Percentiles rank a stretch among this genome's conserved stretches.
These are phyloP conservation scores for Sphenodon punctatus DNA, from an alignment of 2,797 vertebrate genomes.

Conservation along the genomic window DNA sequence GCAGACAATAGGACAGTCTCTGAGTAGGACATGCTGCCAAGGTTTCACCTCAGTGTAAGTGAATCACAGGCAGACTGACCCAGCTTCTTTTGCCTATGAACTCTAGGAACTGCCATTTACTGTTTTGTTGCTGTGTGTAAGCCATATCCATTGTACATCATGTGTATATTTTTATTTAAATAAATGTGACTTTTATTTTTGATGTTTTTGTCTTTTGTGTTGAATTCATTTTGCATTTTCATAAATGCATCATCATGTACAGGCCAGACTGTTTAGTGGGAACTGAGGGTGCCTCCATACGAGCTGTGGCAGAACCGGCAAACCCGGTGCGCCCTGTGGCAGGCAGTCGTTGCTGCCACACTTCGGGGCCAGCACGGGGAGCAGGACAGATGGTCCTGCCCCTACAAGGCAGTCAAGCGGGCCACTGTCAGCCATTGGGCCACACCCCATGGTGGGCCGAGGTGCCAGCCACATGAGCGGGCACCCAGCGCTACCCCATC, in stretches of 20 bases:
- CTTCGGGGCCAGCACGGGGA: no score
- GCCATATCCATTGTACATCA: constrained; percentile 76
- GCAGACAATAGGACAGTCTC: not conserved
- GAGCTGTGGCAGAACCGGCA: no score
- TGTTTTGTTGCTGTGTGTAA: constrained; percentile 71
- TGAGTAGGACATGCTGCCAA: not conserved
- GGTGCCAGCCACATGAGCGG: no score
- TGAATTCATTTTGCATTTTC: constrained; percentile 60
- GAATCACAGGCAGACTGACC: constrained; percentile 37
- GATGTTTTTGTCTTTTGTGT: constrained; percentile 71
- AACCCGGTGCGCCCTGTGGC: no score
- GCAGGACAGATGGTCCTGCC: no score
- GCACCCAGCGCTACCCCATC: no score
- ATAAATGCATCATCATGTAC: constrained; percentile 32
- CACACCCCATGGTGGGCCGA: no score
- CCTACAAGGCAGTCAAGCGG: no score
- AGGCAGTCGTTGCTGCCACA: no score
- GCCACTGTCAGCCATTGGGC: no score
- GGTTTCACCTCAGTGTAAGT: constrained; percentile 15
- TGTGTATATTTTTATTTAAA: constrained; percentile 84
- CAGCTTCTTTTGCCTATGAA: constrained; percentile 35
- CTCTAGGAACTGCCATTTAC: constrained; percentile 57
- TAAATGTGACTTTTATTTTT: constrained; percentile 82
- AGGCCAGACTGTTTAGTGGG: no score
- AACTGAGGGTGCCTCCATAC: no score